These are phyloP conservation scores for Lophotis ruficrista DNA, from an alignment of 2,113 vertebrate genomes.

Conservation along the genomic window DNA sequence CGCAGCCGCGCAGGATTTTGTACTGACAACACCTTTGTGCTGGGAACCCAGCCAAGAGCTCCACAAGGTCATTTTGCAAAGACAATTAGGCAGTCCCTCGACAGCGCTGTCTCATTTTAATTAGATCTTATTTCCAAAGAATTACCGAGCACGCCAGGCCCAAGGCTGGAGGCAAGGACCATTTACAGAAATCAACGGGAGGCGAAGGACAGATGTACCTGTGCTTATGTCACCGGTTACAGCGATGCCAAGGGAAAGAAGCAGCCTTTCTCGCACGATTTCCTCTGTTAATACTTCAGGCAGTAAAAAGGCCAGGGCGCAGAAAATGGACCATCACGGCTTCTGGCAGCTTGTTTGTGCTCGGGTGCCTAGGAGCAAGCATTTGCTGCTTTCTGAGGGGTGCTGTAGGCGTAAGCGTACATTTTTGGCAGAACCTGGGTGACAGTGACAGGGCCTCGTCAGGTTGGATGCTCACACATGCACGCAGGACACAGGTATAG, in stretches of 20 bases:
- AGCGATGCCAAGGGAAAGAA: neutral
- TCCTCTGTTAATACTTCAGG: neutral
- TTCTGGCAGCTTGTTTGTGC: neutral
- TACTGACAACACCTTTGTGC: constrained; percentile 59
- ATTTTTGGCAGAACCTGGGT: neutral
- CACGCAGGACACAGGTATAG: accelerated
- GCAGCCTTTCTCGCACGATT: neutral
- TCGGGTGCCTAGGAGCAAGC: accelerated
- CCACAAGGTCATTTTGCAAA: constrained; percentile 59
- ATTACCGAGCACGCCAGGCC: constrained; percentile 7
- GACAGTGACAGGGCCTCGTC: accelerated
- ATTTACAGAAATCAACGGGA: neutral
- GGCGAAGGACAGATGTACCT: neutral
- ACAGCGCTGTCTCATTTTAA: constrained; percentile 51
- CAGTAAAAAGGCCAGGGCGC: accelerated
- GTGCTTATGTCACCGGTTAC: neutral
- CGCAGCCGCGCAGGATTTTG: neutral
- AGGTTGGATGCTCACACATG: accelerated
- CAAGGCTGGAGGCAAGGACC: constrained; percentile 1
- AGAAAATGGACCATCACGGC: neutral
- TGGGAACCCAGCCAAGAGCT: constrained; percentile 6
- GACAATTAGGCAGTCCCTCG: constrained; percentile 57
- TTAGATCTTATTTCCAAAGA: constrained; percentile 61
- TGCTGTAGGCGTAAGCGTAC: accelerated
- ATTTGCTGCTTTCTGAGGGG: accelerated